A percentile compares a stretch with the other conserved stretches of the same genome.
Evolutionary conservation across 2,888 invertebrate species (phyloP).

Genomic region (Troilus luridus): DNA sequence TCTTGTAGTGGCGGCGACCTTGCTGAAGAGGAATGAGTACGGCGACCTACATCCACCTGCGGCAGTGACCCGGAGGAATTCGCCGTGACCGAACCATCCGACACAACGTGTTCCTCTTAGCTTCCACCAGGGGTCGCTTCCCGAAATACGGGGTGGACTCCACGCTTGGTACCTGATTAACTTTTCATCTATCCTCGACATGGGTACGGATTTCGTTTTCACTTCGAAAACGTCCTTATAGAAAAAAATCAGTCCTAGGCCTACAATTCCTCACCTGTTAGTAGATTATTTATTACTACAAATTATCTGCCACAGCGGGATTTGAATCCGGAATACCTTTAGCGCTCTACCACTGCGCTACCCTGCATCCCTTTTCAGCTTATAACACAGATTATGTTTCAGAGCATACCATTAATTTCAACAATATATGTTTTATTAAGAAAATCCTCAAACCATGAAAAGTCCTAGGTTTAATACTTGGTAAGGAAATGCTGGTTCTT

Average conservation of each 20-base stretch:
- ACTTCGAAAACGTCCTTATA: not conserved
- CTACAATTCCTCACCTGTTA: not conserved
- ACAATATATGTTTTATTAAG: too few species aligned
- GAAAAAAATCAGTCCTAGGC: not conserved
- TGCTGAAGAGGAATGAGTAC: not conserved
- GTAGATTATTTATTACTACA: not conserved
- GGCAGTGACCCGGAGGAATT: constrained; percentile 34
- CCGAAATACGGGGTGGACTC: constrained; percentile 27
- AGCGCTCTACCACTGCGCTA: too few species aligned
- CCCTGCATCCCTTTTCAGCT: too few species aligned
- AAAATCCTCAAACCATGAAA: too few species aligned
- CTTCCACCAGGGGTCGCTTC: not conserved
- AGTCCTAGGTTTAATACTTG: too few species aligned
- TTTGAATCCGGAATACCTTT: too few species aligned
- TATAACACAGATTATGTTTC: too few species aligned
- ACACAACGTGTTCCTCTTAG: constrained; percentile 18
- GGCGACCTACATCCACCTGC: constrained; percentile 34
- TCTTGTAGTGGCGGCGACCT: constrained; percentile 8
- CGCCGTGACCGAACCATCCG: constrained; percentile 49
- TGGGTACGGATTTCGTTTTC: constrained; percentile 25
- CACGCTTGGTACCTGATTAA: constrained; percentile 32
- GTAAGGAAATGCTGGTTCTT: too few species aligned
- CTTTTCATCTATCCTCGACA: constrained; percentile 45
- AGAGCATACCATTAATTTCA: too few species aligned
- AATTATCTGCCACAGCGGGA: too few species aligned